These are phyloP conservation scores for Microcebus lehilahytsara DNA, from an alignment of 2,113 vertebrate species.

Conservation along the genomic window DNA sequence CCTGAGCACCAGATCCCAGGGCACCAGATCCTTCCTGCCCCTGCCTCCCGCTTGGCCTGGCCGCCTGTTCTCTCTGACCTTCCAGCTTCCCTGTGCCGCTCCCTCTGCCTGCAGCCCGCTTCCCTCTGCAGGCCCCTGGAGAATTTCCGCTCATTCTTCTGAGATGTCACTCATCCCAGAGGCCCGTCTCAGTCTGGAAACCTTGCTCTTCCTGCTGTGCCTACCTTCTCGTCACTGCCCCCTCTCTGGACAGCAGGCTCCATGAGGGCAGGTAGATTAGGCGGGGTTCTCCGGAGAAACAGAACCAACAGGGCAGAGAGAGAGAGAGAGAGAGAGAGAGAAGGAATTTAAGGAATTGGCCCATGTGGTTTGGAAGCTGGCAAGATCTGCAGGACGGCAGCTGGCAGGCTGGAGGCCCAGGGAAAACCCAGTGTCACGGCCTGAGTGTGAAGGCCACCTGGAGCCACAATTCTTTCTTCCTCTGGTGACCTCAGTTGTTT, in stretches of 20 bases:
- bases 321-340: not conserved
- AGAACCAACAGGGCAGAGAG: not conserved
- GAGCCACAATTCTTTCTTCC: not conserved
- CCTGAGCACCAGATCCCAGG: too few relatives aligned
- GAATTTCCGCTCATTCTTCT: not conserved
- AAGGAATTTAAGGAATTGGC: not conserved
- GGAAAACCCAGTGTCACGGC: too few relatives aligned
- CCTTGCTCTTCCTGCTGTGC: too few relatives aligned
- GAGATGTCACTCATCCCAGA: not conserved
- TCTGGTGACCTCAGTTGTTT: too few relatives aligned
- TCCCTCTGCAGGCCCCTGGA: not conserved
- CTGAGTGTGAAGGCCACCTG: not conserved
- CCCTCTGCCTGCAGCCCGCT: not conserved
- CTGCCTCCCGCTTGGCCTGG: not conserved
- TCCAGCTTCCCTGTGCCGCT: too few relatives aligned
- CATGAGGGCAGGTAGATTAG: not conserved
- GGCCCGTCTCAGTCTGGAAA: not conserved
- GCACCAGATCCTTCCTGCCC: too few relatives aligned
- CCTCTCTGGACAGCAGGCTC: not conserved
- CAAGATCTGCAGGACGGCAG: not conserved
- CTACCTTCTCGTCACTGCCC: too few relatives aligned
- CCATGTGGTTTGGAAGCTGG: too few relatives aligned
- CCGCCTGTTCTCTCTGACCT: fast-evolving
- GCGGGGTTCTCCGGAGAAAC: not conserved
- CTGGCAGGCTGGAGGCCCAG: not conserved